These are phyloP conservation scores for Mirza zaza DNA, from an alignment of 2,113 vertebrate genomes.

Conservation along the genomic window DNA sequence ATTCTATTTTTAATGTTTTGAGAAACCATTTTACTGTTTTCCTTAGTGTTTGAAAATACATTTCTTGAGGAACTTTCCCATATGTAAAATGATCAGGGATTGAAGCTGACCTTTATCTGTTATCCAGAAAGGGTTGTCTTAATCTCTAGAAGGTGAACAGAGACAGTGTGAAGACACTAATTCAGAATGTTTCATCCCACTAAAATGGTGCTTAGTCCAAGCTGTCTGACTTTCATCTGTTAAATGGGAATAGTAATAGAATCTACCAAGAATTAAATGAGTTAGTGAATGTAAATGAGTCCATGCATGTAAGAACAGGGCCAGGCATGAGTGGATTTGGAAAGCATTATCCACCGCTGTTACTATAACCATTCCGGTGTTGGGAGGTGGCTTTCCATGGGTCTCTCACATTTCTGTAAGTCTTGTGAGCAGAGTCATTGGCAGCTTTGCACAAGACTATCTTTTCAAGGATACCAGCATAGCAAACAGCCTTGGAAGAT, in stretches of 20 bases:
- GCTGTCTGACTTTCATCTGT: neutral
- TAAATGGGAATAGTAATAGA: neutral
- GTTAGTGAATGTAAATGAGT: neutral
- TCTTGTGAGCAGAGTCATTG: neutral
- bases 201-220: neutral
- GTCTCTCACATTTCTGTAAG: neutral
- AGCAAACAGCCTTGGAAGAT: conserved; percentile 5
- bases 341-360: neutral
- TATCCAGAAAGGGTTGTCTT: neutral
- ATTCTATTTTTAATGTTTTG: neutral
- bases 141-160: conserved; percentile 2
- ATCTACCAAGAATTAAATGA: neutral
- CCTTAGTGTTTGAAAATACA: neutral
- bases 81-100: neutral
- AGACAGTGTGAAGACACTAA: neutral
- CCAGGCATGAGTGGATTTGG: neutral
- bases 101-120: neutral
- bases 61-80: neutral
- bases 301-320: neutral
- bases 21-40: neutral
- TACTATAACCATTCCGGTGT: no score
- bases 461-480: neutral
- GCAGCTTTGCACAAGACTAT: neutral
- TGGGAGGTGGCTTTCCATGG: neutral
- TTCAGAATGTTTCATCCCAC: neutral